Evolutionary conservation across 2,113 vertebrate species (phyloP), one percentile per base, ranked within the genome.

Genomic region (Eudorcas thomsonii): DNA sequence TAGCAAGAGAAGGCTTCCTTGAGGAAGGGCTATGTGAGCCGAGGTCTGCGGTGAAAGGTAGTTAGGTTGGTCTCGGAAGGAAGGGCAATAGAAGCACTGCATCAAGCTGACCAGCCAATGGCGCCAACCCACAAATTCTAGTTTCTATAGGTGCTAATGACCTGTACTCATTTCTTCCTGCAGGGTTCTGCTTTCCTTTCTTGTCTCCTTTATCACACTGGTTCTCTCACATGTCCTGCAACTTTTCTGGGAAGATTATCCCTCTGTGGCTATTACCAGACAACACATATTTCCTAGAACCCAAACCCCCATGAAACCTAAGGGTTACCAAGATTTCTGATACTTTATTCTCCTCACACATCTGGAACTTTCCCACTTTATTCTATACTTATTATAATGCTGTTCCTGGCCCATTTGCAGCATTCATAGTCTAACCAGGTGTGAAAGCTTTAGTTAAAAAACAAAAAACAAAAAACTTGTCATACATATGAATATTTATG

Each of bases 371-470:
- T 85, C 19, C 50, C 28, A 71, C 59, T 90, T 81, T 78, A 90
- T 90, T 92, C 7, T 97, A 15, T 9, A 60, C 54, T 92, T 88
- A 64, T 7, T 81, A 33, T 3, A 77, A 88, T 55, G 45, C 26
- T n/a, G 43, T 9, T 91, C 50, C 90, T 90, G n/a, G 23, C 7
- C 93, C 82, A 86, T n/a, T 12, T 88, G 28, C 33, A 85, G 81
- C 60, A 54, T 78, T 88, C 91, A 48, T 33, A 98, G 26, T 90
- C 33, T 96, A 94, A 67, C 2, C 64, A 91, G 74, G 45, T 92
- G 12, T 52, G 91, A 84, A 84, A 90, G 36, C 52, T 90, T 96
- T 25, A 82, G 57, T 67, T 52, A 15, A 84, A 94, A 81, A 82
- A 82, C n/a, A 33, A 45, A 39, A 57, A 39, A 39, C 9, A 48